Conservation (phyloP, 2,797 vertebrate species). For the Esox lucius region DNA sequence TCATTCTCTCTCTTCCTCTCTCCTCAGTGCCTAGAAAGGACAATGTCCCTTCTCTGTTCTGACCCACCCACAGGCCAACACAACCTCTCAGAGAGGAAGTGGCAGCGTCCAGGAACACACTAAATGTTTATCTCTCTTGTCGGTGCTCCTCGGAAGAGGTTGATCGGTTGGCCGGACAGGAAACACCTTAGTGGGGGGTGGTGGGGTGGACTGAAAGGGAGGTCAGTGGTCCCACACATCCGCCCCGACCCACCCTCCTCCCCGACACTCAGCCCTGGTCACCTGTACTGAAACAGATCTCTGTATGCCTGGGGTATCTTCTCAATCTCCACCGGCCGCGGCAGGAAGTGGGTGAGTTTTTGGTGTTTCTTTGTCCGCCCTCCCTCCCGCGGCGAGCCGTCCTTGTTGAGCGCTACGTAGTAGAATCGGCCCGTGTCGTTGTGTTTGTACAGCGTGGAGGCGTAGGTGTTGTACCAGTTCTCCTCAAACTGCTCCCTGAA, state of each 20-base stretch:
- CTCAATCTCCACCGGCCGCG: constrained; percentile 92
- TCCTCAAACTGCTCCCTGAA: constrained; percentile 99
- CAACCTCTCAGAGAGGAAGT: constrained; percentile 49
- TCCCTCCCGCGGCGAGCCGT: constrained; percentile 95
- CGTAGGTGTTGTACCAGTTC: constrained; percentile 99
- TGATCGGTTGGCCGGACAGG: constrained; percentile 46
- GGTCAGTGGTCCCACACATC: constrained; percentile 34
- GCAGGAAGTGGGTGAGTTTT: constrained; percentile 97
- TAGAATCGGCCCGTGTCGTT: constrained; percentile 90
- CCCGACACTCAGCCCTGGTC: constrained; percentile 68
- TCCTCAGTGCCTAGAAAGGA: constrained; percentile 45
- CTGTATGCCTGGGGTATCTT: constrained; percentile 92
- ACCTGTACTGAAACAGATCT: constrained; percentile 95
- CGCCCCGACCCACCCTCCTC: constrained; percentile 20
- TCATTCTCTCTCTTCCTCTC: constrained; percentile 28
- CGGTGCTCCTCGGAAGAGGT: constrained; percentile 51
- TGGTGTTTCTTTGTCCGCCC: constrained; percentile 97
- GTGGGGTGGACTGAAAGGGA: constrained; percentile 34
- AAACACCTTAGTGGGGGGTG: constrained; percentile 52
- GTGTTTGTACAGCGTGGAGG: constrained; percentile 95
- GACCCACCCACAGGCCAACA: constrained; percentile 39
- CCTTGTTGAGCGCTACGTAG: constrained; percentile 98
- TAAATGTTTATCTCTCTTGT: constrained; percentile 65
- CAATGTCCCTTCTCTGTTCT: constrained; percentile 40
- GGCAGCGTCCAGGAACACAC: constrained; percentile 61